Conservation (phyloP, 1,140 invertebrate species). For the Magallana gigas region DNA sequence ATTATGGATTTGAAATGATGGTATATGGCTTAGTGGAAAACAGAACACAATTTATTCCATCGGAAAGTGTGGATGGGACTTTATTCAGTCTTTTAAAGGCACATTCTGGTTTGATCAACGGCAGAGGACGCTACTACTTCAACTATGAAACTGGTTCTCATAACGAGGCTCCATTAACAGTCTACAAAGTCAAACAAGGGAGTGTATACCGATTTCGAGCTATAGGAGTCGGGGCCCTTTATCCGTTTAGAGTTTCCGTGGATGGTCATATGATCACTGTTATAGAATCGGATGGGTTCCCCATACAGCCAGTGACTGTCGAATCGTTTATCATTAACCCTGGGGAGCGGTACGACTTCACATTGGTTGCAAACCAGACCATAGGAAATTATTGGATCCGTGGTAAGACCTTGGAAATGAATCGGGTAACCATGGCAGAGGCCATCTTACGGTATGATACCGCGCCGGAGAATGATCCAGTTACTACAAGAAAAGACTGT, state of each 20-base stretch:
- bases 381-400: constrained; percentile 91
- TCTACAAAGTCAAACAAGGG: constrained; percentile 60
- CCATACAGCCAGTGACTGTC: constrained; percentile 85
- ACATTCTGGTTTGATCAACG: constrained; percentile 74
- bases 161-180: constrained; percentile 67
- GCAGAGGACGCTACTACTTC: constrained; percentile 66
- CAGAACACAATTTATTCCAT: constrained; percentile 43
- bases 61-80: constrained; percentile 58
- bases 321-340: constrained; percentile 72
- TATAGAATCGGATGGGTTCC: constrained; percentile 89
- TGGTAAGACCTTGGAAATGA: constrained; percentile 79
- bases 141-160: constrained; percentile 51
- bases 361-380: constrained; percentile 86
- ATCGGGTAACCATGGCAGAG: constrained; percentile 53
- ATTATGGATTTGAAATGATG: neutral
- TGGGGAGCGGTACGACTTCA: constrained; percentile 92
- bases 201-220: constrained; percentile 68
- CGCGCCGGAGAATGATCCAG: constrained; percentile 81
- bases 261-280: constrained; percentile 90
- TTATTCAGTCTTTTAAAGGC: constrained; percentile 42
- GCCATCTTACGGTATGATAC: constrained; percentile 90
- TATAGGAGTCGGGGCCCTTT: constrained; percentile 63
- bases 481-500: constrained; percentile 71
- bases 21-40: constrained; percentile 13
- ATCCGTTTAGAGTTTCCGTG: constrained; percentile 83